A percentile compares a stretch with the other conserved stretches of the same genome.
These are phyloP conservation scores for Centruroides sculpturatus DNA, from an alignment of 1,140 invertebrate genomes.

Conservation along the genomic window DNA sequence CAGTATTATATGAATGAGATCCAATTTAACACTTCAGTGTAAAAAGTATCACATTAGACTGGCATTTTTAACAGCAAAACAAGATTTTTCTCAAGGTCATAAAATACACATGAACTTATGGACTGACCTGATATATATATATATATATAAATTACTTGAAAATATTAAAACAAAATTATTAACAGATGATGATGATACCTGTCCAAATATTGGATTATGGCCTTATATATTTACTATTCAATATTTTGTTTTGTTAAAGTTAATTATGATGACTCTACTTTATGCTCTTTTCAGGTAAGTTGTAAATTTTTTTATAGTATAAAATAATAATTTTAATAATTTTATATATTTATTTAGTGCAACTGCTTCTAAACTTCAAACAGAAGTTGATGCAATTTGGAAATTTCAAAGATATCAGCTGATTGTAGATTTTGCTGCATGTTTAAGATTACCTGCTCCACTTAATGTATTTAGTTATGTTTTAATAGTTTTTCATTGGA, in stretches of 20 bases:
- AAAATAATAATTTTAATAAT: not conserved
- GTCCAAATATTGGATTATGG: slow-evolving; percentile 27
- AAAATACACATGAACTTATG: too few species aligned
- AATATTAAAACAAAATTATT: not conserved
- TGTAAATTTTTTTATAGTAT: not conserved
- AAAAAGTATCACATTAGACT: too few species aligned
- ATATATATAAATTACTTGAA: too few species aligned
- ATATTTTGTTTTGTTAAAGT: slow-evolving; percentile 31
- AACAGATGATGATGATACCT: slow-evolving; percentile 19
- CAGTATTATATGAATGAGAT: too few species aligned
- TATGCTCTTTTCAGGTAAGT: slow-evolving; percentile 33
- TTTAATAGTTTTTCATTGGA: slow-evolving; percentile 3
- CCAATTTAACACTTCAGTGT: too few species aligned
- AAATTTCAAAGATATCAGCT: slow-evolving; percentile 32
- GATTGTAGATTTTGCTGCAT: slow-evolving; percentile 30
- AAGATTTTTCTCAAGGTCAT: too few species aligned
- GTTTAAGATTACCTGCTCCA: slow-evolving; percentile 23
- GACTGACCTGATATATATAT: too few species aligned
- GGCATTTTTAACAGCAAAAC: too few species aligned
- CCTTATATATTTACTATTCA: slow-evolving; percentile 31
- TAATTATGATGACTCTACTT: slow-evolving; percentile 31
- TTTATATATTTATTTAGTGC: slow-evolving; percentile 19
- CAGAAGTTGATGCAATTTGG: slow-evolving; percentile 29
- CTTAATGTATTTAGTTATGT: slow-evolving; percentile 25
- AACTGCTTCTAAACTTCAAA: slow-evolving; percentile 25